A percentile compares a stretch with the other conserved stretches of the same genome.
Conservation (phyloP, 2,888 invertebrate species). For the Drosophila nigricruria region DNA sequence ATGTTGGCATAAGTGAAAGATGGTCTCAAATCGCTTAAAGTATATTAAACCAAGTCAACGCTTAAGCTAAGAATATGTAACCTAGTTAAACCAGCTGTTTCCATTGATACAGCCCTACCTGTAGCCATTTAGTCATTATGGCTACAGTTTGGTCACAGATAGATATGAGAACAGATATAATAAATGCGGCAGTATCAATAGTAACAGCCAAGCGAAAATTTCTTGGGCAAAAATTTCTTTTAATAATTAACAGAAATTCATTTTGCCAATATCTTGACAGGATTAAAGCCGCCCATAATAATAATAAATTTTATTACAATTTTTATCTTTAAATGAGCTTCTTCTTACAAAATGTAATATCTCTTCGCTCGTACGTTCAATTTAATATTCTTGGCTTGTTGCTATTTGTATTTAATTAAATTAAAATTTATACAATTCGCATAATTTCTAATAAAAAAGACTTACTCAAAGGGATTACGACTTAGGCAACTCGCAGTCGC, state of each 20-base stretch:
- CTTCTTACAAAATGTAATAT: background rate
- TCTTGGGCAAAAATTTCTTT: background rate
- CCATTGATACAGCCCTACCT: no score
- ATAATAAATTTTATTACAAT: no score
- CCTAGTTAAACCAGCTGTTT: no score
- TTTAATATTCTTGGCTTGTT: background rate
- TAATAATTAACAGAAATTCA: no score
- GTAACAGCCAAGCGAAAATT: background rate
- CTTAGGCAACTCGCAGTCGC: constrained; percentile 3
- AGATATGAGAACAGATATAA: no score
- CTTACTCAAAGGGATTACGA: constrained; percentile 3
- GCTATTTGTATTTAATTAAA: constrained; percentile 7
- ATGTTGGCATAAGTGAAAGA: background rate
- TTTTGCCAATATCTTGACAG: no score
- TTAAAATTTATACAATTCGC: constrained; percentile 3
- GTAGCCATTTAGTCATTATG: background rate
- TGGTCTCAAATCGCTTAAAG: no score
- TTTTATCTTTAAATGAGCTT: background rate
- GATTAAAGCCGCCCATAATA: no score
- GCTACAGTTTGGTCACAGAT: no score
- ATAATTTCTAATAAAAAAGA: background rate
- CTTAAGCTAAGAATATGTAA: background rate
- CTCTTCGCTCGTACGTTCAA: background rate
- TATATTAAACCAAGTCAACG: background rate
- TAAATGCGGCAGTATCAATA: no score